Evolutionary conservation across 2,797 vertebrate species (phyloP).

Genomic region (Mastacembelus armatus): DNA sequence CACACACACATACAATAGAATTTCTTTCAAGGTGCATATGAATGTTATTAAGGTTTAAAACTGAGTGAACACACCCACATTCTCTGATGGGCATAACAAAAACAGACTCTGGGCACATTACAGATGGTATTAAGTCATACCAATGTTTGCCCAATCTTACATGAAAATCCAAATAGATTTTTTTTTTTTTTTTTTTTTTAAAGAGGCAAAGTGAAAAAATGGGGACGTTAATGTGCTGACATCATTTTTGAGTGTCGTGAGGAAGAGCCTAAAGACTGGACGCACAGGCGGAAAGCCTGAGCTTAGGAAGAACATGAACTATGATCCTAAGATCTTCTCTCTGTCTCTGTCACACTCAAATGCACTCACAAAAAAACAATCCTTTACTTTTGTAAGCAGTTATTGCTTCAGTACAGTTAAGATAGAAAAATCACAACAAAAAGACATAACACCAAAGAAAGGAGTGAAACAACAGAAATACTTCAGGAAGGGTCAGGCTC

Average conservation of each 20-base stretch:
- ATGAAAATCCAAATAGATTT: too few species aligned
- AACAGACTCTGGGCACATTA: conserved; percentile 54
- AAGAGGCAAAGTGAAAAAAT: conserved; percentile 50
- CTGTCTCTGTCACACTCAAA: conserved; percentile 33
- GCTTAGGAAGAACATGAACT: conserved; percentile 57
- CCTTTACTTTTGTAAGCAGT: conserved; percentile 58
- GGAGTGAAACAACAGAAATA: conserved; percentile 50
- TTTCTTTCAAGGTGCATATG: conserved; percentile 58
- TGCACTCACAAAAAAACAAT: conserved; percentile 28
- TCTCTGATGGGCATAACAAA: conserved; percentile 53
- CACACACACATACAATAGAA: conserved; percentile 23
- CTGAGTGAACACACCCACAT: conserved; percentile 56
- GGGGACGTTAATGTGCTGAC: conserved; percentile 70
- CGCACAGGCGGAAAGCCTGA: conserved; percentile 36
- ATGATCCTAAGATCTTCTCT: conserved; percentile 41
- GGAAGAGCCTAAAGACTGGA: conserved; percentile 56
- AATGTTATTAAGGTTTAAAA: conserved; percentile 64
- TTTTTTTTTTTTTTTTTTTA: conserved; percentile 25
- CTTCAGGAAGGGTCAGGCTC: conserved; percentile 70
- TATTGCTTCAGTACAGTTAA: conserved; percentile 78
- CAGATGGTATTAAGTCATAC: conserved; percentile 43
- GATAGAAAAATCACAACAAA: conserved; percentile 50
- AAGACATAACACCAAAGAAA: conserved; percentile 22
- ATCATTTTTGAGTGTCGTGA: conserved; percentile 75
- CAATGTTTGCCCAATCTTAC: conserved; percentile 19